phyloP scores from a whole-genome alignment of 1,140 invertebrate genomes.

The Papilio dardanus region DNA sequence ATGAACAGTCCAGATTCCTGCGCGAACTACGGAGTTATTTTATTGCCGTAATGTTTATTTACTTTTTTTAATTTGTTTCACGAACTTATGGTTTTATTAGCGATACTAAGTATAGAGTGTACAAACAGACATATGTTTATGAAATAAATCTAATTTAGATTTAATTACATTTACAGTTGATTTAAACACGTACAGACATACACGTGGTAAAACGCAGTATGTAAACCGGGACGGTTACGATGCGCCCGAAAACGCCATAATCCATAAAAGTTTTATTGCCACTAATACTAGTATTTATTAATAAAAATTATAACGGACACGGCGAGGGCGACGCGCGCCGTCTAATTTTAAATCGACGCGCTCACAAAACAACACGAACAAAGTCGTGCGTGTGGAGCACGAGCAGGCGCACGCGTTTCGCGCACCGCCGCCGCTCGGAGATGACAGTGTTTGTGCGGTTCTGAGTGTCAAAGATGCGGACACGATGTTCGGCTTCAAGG shows the following conservation, averaged over 20 bases:
- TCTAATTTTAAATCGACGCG: slow-evolving; percentile 59
- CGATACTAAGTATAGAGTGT: neutral
- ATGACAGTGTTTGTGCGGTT: slow-evolving; percentile 48
- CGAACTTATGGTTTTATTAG: neutral
- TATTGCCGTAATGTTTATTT: neutral
- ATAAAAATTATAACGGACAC: slow-evolving; percentile 57
- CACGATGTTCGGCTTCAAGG: slow-evolving; percentile 73
- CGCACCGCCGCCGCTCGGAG: slow-evolving; percentile 34
- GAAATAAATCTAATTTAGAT: neutral
- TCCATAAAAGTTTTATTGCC: slow-evolving; percentile 60
- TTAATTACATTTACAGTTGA: neutral
- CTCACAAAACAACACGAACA: slow-evolving; percentile 60
- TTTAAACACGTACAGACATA: neutral
- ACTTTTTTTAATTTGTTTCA: neutral
- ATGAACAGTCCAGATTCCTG: neutral
- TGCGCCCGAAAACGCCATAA: neutral
- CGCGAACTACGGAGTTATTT: neutral
- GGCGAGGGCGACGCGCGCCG: slow-evolving; percentile 49
- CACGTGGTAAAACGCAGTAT: neutral
- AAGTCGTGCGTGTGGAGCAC: slow-evolving; percentile 44
- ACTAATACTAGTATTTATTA: slow-evolving; percentile 55
- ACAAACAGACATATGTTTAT: neutral
- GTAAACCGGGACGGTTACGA: neutral
- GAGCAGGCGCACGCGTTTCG: slow-evolving; percentile 23
- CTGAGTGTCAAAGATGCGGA: slow-evolving; percentile 32